A percentile compares a stretch with the other conserved stretches of the same genome.
phyloP scores from a whole-genome alignment of 1,140 invertebrate genomes.

The Drosophila carrolli region DNA sequence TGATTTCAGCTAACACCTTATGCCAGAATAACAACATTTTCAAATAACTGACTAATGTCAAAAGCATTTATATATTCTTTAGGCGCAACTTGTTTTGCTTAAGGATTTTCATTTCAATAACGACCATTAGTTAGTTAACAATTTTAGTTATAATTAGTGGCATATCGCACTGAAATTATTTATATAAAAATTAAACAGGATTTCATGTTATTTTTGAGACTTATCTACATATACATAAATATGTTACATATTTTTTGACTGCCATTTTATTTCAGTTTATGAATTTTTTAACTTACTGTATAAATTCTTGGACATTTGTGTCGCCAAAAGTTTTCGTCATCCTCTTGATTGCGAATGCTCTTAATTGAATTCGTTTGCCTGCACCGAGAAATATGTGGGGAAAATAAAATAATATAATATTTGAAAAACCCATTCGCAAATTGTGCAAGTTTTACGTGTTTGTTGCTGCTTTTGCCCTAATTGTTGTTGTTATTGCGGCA shows the following conservation, averaged over 20 bases:
- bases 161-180: too few species aligned
- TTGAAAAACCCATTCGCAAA: conserved; percentile 35
- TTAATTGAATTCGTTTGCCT: conserved; percentile 51
- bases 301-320: conserved; percentile 25
- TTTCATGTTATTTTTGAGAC: too few species aligned
- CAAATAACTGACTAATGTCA: too few species aligned
- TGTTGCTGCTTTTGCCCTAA: conserved; percentile 11
- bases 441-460: conserved; percentile 45
- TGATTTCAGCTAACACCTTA: background rate
- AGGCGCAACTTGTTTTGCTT: too few species aligned
- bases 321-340: conserved; percentile 35
- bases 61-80: too few species aligned
- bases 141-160: too few species aligned
- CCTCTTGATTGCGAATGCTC: conserved; percentile 11
- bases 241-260: background rate
- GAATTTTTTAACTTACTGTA: background rate
- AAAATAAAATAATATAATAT: conserved; percentile 29
- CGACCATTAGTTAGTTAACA: too few species aligned
- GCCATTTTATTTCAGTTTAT: conserved; percentile 15
- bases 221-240: too few species aligned
- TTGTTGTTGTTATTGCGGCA: conserved; percentile 10
- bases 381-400: conserved; percentile 16
- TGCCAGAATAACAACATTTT: background rate
- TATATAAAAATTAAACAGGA: too few species aligned
- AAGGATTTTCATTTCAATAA: too few species aligned